phyloP scores from a whole-genome alignment of 2,888 invertebrate genomes.

The Drosophila nr. fundita region DNA sequence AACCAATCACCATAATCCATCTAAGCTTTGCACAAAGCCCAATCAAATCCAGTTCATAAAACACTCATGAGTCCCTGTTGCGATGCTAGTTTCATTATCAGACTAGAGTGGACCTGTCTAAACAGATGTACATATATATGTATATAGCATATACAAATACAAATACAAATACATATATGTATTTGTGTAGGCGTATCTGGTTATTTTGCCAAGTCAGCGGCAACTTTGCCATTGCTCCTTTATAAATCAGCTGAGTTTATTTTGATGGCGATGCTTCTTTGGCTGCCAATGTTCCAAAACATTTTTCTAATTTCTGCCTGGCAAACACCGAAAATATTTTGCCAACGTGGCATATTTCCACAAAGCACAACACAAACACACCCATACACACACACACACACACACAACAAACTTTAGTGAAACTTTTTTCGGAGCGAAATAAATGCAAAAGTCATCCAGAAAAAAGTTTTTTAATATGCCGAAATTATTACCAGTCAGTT shows the following conservation, averaged over 20 bases:
- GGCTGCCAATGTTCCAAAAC: constrained; percentile 62
- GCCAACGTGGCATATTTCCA: constrained; percentile 59
- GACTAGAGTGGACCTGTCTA: constrained; percentile 23
- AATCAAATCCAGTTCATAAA: constrained; percentile 69
- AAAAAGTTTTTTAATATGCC: constrained; percentile 81
- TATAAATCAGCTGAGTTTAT: constrained; percentile 77
- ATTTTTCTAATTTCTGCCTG: constrained; percentile 73
- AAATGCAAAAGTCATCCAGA: constrained; percentile 80
- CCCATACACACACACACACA: constrained; percentile 16
- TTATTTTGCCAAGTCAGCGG: constrained; percentile 52
- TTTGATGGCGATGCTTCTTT: constrained; percentile 52
- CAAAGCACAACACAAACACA: constrained; percentile 41
- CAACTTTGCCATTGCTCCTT: constrained; percentile 51
- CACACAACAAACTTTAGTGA: constrained; percentile 43
- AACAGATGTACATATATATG: constrained; percentile 4
- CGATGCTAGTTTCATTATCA: constrained; percentile 28
- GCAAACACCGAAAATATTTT: constrained; percentile 64
- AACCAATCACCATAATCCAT: constrained; percentile 63
- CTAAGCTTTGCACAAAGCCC: constrained; percentile 44
- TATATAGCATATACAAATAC: not conserved
- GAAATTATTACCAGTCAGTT: constrained; percentile 81
- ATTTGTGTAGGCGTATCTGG: constrained; percentile 12
- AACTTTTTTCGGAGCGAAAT: constrained; percentile 61
- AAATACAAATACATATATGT: constrained; percentile 1
- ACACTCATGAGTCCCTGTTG: constrained; percentile 86